phyloP scores from a whole-genome alignment of 2,888 invertebrate species.

The Diachrysia chrysitis region DNA sequence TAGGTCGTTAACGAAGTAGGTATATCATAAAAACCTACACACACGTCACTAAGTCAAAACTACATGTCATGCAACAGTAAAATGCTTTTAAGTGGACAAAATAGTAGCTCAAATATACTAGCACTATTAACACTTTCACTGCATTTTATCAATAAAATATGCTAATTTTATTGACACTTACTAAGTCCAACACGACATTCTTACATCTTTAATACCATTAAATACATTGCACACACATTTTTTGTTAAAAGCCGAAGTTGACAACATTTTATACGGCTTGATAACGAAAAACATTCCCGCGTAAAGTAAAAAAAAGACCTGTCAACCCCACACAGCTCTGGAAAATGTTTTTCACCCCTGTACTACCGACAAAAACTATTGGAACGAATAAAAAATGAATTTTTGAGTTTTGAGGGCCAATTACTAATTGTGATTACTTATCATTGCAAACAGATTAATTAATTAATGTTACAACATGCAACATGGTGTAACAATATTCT shows the following conservation, averaged over 20 bases:
- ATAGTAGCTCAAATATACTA: conserved; percentile 31
- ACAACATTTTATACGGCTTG: neutral
- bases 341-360: neutral
- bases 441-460: conserved; percentile 52
- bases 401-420: conserved; percentile 33
- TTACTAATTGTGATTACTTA: conserved; percentile 56
- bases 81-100: neutral
- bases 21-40: too few relatives aligned
- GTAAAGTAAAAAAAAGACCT: neutral
- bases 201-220: neutral
- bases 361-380: conserved; percentile 13
- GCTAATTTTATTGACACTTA: neutral
- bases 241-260: neutral
- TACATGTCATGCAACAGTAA: too few relatives aligned
- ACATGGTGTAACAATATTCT: conserved; percentile 12
- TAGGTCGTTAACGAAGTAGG: too few relatives aligned
- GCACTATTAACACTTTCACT: conserved; percentile 28
- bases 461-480: conserved; percentile 49
- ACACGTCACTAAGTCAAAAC: too few relatives aligned
- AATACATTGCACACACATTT: neutral
- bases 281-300: neutral
- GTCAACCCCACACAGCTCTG: neutral
- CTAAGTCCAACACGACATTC: neutral
- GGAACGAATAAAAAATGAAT: conserved; percentile 41
- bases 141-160: conserved; percentile 34